Evolutionary conservation across 2,113 vertebrate species (phyloP).

Genomic region (Probosciger aterrimus): DNA sequence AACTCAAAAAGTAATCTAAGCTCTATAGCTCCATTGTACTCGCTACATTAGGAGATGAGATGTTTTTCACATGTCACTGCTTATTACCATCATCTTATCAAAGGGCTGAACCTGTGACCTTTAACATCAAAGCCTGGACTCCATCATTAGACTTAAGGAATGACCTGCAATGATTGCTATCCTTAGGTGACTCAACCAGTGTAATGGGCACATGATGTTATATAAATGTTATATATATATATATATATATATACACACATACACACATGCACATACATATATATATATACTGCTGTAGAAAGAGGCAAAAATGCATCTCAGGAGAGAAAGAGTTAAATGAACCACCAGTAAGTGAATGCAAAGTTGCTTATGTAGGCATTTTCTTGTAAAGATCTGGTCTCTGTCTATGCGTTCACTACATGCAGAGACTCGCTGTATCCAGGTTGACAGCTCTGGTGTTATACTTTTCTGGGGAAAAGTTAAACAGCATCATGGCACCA

Average conservation of each 20-base stretch:
- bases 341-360: neutral
- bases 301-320: neutral
- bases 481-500: conserved; percentile 42
- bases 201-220: neutral
- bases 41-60: neutral
- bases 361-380: conserved; percentile 47
- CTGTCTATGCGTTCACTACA: conserved; percentile 40
- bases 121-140: conserved; percentile 5
- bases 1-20: neutral
- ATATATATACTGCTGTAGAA: neutral
- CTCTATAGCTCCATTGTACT: neutral
- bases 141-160: neutral
- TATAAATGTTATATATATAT: neutral
- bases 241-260: too few species aligned
- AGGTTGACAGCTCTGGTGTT: conserved; percentile 35
- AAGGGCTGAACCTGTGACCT: conserved; percentile 2
- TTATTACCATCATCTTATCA: neutral
- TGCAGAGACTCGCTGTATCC: conserved; percentile 35
- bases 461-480: conserved; percentile 30
- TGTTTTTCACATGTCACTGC: neutral
- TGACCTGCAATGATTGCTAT: neutral
- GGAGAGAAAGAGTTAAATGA: conserved; percentile 36
- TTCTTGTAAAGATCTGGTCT: conserved; percentile 52
- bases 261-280: too few species aligned
- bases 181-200: neutral